Percentiles rank a stretch among this genome's conserved stretches.
phyloP scores from a whole-genome alignment of 2,888 invertebrate genomes.

The Chrysodeixis includens region DNA sequence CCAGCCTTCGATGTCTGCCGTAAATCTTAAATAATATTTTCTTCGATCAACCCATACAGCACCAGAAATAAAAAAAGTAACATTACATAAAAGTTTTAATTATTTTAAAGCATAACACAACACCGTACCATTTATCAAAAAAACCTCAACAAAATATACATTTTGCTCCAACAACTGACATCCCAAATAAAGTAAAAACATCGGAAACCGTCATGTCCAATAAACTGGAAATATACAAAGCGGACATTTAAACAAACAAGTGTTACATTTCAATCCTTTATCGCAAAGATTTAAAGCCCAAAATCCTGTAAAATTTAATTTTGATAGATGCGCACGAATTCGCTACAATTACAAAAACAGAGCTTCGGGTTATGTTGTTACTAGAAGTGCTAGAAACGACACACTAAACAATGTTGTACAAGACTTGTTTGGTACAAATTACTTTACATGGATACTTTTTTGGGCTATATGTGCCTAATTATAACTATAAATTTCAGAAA shows the following conservation, averaged over 20 bases:
- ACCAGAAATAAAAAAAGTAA: background rate
- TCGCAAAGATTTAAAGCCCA: constrained; percentile 69
- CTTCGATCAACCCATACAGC: background rate
- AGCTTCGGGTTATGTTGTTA: constrained; percentile 41
- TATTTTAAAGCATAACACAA: constrained; percentile 11
- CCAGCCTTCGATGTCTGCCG: background rate
- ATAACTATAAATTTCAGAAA: too few relatives aligned
- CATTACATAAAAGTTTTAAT: background rate
- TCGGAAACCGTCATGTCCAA: constrained; percentile 50
- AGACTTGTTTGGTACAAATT: too few relatives aligned
- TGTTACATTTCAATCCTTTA: constrained; percentile 74
- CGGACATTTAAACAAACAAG: constrained; percentile 60
- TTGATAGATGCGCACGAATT: constrained; percentile 80
- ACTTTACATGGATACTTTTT: too few relatives aligned
- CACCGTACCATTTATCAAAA: constrained; percentile 44
- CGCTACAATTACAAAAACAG: constrained; percentile 73
- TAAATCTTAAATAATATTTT: background rate
- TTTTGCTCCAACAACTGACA: constrained; percentile 51
- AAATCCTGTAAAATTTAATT: constrained; percentile 83
- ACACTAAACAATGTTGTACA: background rate
- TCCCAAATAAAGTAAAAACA: constrained; percentile 62
- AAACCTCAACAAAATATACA: constrained; percentile 46
- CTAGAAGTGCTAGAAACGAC: constrained; percentile 52
- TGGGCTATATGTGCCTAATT: too few relatives aligned
- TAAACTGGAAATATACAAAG: constrained; percentile 60